Base-by-base conservation (phyloP, 2,113 vertebrate genomes). In the Acanthochromis polyacanthus region DNA sequence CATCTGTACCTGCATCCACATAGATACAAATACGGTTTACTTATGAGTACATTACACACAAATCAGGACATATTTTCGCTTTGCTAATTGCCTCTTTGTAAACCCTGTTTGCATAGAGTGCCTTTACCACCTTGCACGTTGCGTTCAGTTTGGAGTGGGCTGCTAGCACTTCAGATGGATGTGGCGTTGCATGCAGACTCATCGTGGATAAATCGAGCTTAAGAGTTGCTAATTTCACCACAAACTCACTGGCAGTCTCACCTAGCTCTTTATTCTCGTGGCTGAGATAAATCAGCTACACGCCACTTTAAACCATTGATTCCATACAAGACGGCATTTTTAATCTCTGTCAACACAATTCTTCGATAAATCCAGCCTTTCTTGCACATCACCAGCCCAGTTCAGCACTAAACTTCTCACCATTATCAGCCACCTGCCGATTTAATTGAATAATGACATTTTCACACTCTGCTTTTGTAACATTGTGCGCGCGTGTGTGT, bases 401-500 rank as follows among this genome's bases (percentile, higher is more conserved):
- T 58, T 60, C 36, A 78, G 75, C 1, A 51, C 79, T 89, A 59
- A 87, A 87, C 66, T 62, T 84, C 64, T 88, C 75, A 75, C 75
- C 82, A 73, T 87, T 71, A 83, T 92, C 84, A 80, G 62, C 79
- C 71, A 74, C 86, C 72, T 86, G 25, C 85, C 87, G 46, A 82
- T 76, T 78, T 71, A 71, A 86, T 83, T 81, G 19, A 62, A 81
- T 84, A 84, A 82, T 81, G 51, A 80, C 57, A 71, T 58, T 82
- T 86, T 81, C 81, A 75, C 70, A 77, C 63, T 60, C 53, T 83
- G 84, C 89, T 90, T 82, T 89, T 78, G 70, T 80, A 87, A 89
- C 88, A 67, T 30, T 75, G 74, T 65, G 50, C 22, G 36, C 1
- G 15, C 80, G 73, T 66, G 57, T 85, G 25, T 25, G 25, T 1